Conservation (phyloP, 2,888 invertebrate genomes). For the Electrophaes corylata region DNA sequence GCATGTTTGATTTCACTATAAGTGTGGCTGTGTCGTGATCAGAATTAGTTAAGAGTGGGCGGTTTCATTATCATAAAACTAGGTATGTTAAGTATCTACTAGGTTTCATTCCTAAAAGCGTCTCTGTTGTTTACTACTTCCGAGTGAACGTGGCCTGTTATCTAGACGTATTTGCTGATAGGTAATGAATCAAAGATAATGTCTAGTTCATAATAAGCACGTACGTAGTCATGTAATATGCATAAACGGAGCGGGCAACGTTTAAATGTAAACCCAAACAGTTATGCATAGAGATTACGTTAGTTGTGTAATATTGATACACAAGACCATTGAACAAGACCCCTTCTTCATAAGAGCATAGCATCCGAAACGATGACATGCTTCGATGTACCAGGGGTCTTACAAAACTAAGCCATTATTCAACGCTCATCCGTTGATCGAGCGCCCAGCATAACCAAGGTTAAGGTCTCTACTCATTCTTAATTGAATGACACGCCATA, state of each 20-base stretch:
- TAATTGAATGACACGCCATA: conserved; percentile 19
- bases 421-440: background rate
- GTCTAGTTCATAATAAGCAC: conserved; percentile 21
- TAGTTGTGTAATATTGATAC: background rate
- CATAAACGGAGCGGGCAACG: background rate
- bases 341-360: background rate
- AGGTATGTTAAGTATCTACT: background rate
- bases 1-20: conserved; percentile 47
- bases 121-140: conserved; percentile 37
- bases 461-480: conserved; percentile 6
- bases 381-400: background rate
- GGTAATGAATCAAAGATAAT: conserved; percentile 41
- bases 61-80: conserved; percentile 8
- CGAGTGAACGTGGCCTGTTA: conserved; percentile 20
- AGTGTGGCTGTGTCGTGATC: conserved; percentile 43
- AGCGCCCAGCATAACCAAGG: background rate
- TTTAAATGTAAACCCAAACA: background rate
- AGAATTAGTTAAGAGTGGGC: conserved; percentile 44
- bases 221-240: background rate
- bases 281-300: background rate
- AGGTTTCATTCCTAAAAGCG: conserved; percentile 23
- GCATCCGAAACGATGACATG: background rate
- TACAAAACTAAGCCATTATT: background rate
- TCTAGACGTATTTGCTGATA: conserved; percentile 31
- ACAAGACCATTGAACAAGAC: background rate